These are phyloP conservation scores for Valencia hispanica DNA, from an alignment of 2,797 vertebrate species.

Conservation along the genomic window DNA sequence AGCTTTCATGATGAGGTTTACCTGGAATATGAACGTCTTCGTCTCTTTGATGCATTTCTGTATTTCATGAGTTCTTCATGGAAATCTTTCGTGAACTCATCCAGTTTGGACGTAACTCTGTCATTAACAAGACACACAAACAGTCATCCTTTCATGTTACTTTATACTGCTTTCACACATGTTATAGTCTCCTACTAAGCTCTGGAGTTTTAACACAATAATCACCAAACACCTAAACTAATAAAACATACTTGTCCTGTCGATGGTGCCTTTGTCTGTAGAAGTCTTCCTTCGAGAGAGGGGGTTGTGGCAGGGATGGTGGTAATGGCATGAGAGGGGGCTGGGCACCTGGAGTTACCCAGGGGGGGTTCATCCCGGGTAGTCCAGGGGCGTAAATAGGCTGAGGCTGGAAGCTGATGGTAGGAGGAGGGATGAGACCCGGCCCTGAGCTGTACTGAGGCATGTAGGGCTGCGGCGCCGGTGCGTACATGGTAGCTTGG, in stretches of 20 bases:
- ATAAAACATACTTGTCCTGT: slow-evolving; percentile 91
- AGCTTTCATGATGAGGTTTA: slow-evolving; percentile 57
- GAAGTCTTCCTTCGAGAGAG: slow-evolving; percentile 95
- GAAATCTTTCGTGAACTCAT: slow-evolving; percentile 99
- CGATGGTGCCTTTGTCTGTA: slow-evolving; percentile 93
- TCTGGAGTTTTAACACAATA: neutral
- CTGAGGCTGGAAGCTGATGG: slow-evolving; percentile 86
- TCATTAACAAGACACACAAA: slow-evolving; percentile 48
- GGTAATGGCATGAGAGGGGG: slow-evolving; percentile 74
- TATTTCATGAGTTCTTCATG: slow-evolving; percentile 99
- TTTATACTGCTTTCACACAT: neutral
- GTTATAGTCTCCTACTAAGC: neutral
- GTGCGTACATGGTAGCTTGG: slow-evolving; percentile 68
- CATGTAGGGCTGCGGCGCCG: slow-evolving; percentile 69
- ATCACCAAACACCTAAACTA: neutral
- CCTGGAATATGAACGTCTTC: slow-evolving; percentile 95
- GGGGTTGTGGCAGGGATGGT: slow-evolving; percentile 69
- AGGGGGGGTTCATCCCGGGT: slow-evolving; percentile 88
- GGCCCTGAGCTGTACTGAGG: slow-evolving; percentile 65
- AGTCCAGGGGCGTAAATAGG: slow-evolving; percentile 88
- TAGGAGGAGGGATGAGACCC: slow-evolving; percentile 77
- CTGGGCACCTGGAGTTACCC: slow-evolving; percentile 88
- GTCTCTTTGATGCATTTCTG: slow-evolving; percentile 97
- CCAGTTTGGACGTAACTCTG: slow-evolving; percentile 97
- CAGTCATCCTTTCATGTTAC: neutral